A percentile compares a stretch with the other conserved stretches of the same genome.
phyloP scores from a whole-genome alignment of 2,888 invertebrate genomes.

The Ormyrus nitidulus region DNA sequence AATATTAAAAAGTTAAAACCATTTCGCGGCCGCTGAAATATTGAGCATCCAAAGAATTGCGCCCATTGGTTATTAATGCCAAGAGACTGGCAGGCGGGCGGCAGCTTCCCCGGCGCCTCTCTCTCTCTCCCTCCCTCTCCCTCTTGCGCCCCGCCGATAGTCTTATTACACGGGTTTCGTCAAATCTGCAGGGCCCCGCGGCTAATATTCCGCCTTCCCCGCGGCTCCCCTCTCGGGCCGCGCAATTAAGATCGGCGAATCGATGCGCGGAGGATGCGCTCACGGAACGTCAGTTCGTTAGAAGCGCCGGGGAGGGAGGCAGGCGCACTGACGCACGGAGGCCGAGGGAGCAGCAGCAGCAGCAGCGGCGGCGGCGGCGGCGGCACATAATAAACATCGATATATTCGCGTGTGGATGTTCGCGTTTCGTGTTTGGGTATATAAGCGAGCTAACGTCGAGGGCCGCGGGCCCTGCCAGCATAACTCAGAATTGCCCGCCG shows the following conservation, averaged over 20 bases:
- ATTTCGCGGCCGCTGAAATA: constrained; percentile 69
- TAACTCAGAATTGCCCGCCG: constrained; percentile 74
- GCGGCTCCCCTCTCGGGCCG: too few species aligned
- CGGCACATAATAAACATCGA: constrained; percentile 56
- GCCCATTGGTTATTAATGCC: constrained; percentile 62
- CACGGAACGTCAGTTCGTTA: constrained; percentile 29
- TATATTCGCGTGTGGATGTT: constrained; percentile 49
- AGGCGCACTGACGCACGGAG: constrained; percentile 24
- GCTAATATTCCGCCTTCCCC: too few species aligned
- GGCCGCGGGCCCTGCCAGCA: constrained; percentile 70
- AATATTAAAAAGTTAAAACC: constrained; percentile 74
- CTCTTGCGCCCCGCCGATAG: too few species aligned
- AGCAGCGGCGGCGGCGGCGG: neutral
- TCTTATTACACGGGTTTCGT: too few species aligned
- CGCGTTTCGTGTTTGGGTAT: constrained; percentile 52
- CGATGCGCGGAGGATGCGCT: constrained; percentile 28
- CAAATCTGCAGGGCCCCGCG: too few species aligned
- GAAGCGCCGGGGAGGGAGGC: constrained; percentile 22
- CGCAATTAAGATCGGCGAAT: constrained; percentile 42
- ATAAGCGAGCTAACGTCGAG: constrained; percentile 59
- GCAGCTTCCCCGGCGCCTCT: neutral
- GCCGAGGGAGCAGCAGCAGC: neutral
- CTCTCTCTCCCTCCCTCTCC: too few species aligned
- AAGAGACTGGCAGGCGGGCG: constrained; percentile 34
- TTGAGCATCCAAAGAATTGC: constrained; percentile 68